Conservation (phyloP, 1,140 invertebrate genomes). For the Lepidurus arcticus region DNA sequence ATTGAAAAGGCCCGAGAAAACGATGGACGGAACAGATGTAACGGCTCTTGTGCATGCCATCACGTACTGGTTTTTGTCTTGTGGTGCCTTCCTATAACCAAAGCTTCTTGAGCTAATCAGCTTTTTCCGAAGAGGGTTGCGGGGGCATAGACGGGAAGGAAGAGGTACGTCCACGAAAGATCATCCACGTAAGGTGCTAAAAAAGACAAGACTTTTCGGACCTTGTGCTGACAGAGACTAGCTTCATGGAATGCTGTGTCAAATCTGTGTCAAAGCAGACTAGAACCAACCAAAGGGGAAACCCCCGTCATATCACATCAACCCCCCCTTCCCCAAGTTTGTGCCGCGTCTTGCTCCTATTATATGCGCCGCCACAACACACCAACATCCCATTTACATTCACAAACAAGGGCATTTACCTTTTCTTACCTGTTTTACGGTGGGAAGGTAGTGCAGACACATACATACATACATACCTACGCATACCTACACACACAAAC, state of each 20-base stretch:
- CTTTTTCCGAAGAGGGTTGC: neutral
- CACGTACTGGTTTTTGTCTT: slow-evolving; percentile 19
- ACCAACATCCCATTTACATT: slow-evolving; percentile 19
- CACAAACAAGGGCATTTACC: slow-evolving; percentile 21
- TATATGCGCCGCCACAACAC: slow-evolving; percentile 2
- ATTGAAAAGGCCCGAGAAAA: slow-evolving; percentile 17
- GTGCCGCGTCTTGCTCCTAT: neutral
- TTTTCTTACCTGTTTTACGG: slow-evolving; percentile 11
- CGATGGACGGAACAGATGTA: slow-evolving; percentile 21
- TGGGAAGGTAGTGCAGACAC: neutral
- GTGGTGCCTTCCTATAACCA: slow-evolving; percentile 18
- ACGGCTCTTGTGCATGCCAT: slow-evolving; percentile 20
- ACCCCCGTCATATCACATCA: slow-evolving; percentile 7
- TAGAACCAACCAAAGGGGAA: neutral
- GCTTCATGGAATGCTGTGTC: slow-evolving; percentile 1
- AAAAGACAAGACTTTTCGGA: neutral
- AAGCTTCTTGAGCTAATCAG: slow-evolving; percentile 8
- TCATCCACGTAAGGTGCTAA: slow-evolving; percentile 16
- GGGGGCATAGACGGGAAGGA: neutral
- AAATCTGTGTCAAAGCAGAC: slow-evolving; percentile 20
- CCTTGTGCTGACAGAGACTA: neutral
- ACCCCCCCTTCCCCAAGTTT: neutral
- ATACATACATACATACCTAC: neutral
- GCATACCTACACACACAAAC: no score
- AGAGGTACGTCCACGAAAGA: neutral